Percentiles rank a stretch among this genome's conserved stretches.
These are phyloP conservation scores for Pseudochirops cupreus DNA, from an alignment of 2,797 vertebrate species.

Conservation along the genomic window DNA sequence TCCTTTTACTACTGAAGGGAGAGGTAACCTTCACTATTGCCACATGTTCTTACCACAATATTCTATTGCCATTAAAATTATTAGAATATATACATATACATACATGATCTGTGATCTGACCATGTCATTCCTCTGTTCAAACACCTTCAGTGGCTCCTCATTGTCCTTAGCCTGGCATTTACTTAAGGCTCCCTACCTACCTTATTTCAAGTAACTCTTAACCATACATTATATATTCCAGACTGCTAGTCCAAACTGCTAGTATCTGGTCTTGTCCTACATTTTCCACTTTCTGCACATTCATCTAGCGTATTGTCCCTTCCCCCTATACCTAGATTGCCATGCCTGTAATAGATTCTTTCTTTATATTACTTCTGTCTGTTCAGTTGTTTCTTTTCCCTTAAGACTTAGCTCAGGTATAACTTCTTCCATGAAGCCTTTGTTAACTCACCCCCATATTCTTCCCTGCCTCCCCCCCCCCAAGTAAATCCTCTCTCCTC, in stretches of 20 bases:
- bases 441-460: background rate
- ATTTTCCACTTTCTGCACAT: background rate
- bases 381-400: background rate
- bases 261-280: background rate
- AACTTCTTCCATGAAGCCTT: background rate
- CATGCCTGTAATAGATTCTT: background rate
- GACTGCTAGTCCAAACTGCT: background rate
- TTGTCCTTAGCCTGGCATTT: background rate
- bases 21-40: background rate
- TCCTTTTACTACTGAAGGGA: background rate
- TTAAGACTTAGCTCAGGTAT: background rate
- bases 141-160: background rate
- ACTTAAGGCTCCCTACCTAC: background rate
- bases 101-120: background rate
- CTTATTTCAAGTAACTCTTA: background rate
- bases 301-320: background rate
- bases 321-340: background rate
- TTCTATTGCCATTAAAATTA: background rate
- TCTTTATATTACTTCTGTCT: background rate
- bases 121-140: background rate
- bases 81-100: background rate
- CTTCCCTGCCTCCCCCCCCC: background rate
- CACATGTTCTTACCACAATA: background rate
- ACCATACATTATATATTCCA: background rate
- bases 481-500: background rate